Evolutionary conservation across 2,113 vertebrate species (phyloP), one percentile per base, ranked within the genome.

Genomic region (Lamprotornis superbus): DNA sequence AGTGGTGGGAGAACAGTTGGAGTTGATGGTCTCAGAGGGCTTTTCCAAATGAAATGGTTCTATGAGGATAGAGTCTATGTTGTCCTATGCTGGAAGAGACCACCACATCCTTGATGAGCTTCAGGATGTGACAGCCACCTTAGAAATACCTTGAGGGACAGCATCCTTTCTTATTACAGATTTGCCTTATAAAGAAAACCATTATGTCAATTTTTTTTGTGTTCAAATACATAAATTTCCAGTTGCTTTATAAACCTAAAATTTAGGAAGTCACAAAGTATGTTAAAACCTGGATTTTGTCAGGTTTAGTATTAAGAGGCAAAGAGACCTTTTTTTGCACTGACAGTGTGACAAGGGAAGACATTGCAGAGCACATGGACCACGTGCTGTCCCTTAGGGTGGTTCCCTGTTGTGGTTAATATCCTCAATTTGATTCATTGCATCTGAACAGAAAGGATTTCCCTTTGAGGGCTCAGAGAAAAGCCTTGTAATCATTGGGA

Each of bases 321-420:
- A 69, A 61, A 92, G 23, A 12, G 11, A 14, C 6, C 5, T 6
- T 21, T 35, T 76, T 77, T 44, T 65, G 27, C 11, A 25, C 24
- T 84, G 65, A 7, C 15, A 80, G 9, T 10, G 11, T 42, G 42
- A 52, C 21, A 59, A 42, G 40, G 71, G 31, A 68, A n/a, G 53
- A 44, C 10, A 39, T 7, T 2, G 5, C n/a, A 65, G 50, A 53
- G 33, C 7, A 3, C 13, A 31, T 0, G 5, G 55, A 28, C 25
- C 0, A 0, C 0, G 2, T 2, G 5, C 10, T 42, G 33, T 59
- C 64, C 63, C 14, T 73, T 17, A 47, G 46, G 59, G 33, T 70
- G 47, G 28, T 87, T 53, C 21, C 69, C 25, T 73, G 23, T 35
- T 76, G 37, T 49, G 59, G 44, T 22, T 42, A 27, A 65, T 50